A percentile compares a stretch with the other conserved stretches of the same genome.
Evolutionary conservation across 2,888 invertebrate genomes (phyloP).

Genomic region (Abscondita cerata): DNA sequence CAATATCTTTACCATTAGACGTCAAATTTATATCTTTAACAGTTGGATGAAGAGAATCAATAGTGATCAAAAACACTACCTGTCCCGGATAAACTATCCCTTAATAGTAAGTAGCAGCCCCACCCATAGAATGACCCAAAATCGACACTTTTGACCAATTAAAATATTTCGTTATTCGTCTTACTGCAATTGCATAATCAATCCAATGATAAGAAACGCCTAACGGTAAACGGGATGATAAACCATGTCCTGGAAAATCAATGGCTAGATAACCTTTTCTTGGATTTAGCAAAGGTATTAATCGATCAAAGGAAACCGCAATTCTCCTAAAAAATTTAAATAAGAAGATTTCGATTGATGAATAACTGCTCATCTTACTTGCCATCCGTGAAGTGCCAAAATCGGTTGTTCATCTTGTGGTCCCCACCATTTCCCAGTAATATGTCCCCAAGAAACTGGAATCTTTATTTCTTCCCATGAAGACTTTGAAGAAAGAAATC

Average conservation of each 20-base stretch:
- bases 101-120: slow-evolving; percentile 67
- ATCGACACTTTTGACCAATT: slow-evolving; percentile 72
- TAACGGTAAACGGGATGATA: slow-evolving; percentile 64
- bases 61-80: slow-evolving; percentile 62
- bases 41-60: slow-evolving; percentile 60
- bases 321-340: slow-evolving; percentile 63
- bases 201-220: slow-evolving; percentile 46
- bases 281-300: slow-evolving; percentile 66
- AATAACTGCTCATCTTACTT: slow-evolving; percentile 57
- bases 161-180: slow-evolving; percentile 66
- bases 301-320: slow-evolving; percentile 73
- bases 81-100: slow-evolving; percentile 66
- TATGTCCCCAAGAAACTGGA: slow-evolving; percentile 71
- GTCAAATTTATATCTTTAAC: slow-evolving; percentile 47
- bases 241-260: slow-evolving; percentile 72
- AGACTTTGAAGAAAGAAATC: no score
- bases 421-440: slow-evolving; percentile 76
- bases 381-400: slow-evolving; percentile 78
- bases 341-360: background rate
- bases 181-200: slow-evolving; percentile 57
- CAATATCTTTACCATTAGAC: slow-evolving; percentile 55
- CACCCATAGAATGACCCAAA: slow-evolving; percentile 71
- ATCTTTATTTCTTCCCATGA: slow-evolving; percentile 67
- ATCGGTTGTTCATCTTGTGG: slow-evolving; percentile 67
- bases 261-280: slow-evolving; percentile 63